phyloP scores from a whole-genome alignment of 2,888 invertebrate genomes.

The Drosophila neutralis region DNA sequence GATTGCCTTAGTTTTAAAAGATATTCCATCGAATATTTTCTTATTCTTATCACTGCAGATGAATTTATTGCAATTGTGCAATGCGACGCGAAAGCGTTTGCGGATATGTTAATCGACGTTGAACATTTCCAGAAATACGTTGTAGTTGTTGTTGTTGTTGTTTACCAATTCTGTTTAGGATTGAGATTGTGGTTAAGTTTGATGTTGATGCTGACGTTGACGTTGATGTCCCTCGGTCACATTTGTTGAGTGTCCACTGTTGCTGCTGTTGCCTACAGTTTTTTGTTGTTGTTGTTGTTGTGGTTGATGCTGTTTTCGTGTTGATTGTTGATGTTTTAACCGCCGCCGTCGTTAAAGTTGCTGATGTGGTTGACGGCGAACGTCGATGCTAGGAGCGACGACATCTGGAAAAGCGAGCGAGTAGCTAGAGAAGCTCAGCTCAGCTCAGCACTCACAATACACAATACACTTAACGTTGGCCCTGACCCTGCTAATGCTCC shows the following conservation, averaged over 20 bases:
- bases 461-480: slow-evolving; percentile 1
- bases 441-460: slow-evolving; percentile 15
- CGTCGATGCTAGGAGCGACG: slow-evolving; percentile 58
- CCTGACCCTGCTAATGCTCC: background rate
- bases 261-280: slow-evolving; percentile 17
- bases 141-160: slow-evolving; percentile 8
- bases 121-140: slow-evolving; percentile 17
- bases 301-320: slow-evolving; percentile 1
- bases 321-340: slow-evolving; percentile 2
- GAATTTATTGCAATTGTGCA: background rate
- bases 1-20: background rate
- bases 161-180: slow-evolving; percentile 7
- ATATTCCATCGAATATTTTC: background rate
- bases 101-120: slow-evolving; percentile 25
- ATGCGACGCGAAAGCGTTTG: slow-evolving; percentile 3
- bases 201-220: slow-evolving; percentile 8
- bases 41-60: background rate
- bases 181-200: slow-evolving; percentile 21
- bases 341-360: slow-evolving; percentile 18
- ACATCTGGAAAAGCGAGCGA: slow-evolving; percentile 63
- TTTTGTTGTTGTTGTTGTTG: slow-evolving; percentile 5
- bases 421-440: slow-evolving; percentile 47
- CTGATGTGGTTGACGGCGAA: slow-evolving; percentile 34
- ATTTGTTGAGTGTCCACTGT: slow-evolving; percentile 4
- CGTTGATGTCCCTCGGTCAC: slow-evolving; percentile 11